A percentile compares a stretch with the other conserved stretches of the same genome.
phyloP scores from a whole-genome alignment of 2,113 vertebrate species.

The Rutilus rutilus region DNA sequence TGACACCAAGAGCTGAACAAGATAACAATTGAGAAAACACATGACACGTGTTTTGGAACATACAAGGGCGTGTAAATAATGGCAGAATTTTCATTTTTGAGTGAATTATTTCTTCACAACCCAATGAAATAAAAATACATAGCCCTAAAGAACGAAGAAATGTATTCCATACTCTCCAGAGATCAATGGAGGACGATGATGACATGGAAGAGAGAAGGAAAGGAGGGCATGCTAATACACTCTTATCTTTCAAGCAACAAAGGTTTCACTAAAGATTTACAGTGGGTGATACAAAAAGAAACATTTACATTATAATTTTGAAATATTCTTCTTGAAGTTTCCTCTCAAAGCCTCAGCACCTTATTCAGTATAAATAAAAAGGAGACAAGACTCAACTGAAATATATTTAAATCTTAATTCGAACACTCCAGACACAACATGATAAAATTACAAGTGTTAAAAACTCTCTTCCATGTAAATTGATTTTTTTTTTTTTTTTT shows the following conservation, averaged over 20 bases:
- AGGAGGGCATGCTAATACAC: background rate
- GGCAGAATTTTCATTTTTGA: background rate
- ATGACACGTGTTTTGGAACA: background rate
- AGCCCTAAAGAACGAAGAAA: background rate
- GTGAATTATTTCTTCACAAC: background rate
- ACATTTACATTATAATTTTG: constrained; percentile 19
- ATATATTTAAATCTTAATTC: background rate
- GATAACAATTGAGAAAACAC: background rate
- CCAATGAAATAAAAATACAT: constrained; percentile 3
- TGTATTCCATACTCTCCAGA: constrained; percentile 3
- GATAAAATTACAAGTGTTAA: background rate
- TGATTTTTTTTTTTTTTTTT: background rate
- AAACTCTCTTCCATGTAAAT: background rate
- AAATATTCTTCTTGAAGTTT: constrained; percentile 24
- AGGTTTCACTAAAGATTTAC: constrained; percentile 6
- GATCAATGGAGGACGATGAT: constrained; percentile 12
- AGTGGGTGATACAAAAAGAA: background rate
- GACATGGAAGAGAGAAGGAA: constrained; percentile 29
- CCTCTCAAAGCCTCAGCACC: background rate
- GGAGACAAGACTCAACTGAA: background rate
- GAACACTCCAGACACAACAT: background rate
- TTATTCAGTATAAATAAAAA: background rate
- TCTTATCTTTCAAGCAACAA: constrained; percentile 24
- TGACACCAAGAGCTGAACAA: constrained; percentile 18
- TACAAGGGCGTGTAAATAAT: background rate